phyloP scores from a whole-genome alignment of 2,797 vertebrate species.

The Danio aesculapii region DNA sequence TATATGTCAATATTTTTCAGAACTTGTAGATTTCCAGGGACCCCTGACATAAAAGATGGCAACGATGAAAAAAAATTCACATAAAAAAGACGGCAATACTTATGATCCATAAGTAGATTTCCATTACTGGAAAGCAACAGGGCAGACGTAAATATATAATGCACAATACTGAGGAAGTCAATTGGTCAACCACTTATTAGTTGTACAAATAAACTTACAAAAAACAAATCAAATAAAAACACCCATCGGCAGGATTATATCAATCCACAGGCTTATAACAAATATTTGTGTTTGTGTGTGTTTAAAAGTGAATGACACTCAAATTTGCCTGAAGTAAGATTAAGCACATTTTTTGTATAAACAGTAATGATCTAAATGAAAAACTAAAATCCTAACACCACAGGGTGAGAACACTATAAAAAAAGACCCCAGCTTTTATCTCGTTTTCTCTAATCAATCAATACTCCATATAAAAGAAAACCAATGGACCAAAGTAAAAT shows the following conservation, averaged over 20 bases:
- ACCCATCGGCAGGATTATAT: not conserved
- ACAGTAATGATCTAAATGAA: conserved; percentile 2
- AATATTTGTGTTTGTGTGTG: not conserved
- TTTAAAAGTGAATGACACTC: conserved; percentile 2
- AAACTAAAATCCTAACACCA: not conserved
- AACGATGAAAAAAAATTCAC: not conserved
- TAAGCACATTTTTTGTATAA: not conserved
- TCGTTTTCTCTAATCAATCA: conserved; percentile 17
- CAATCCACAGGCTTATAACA: conserved; percentile 14
- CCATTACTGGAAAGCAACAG: conserved; percentile 44
- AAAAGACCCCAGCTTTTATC: conserved; percentile 17
- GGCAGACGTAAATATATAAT: conserved; percentile 21
- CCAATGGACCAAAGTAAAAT: conserved; percentile 32
- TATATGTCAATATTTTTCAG: conserved; percentile 45
- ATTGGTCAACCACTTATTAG: not conserved
- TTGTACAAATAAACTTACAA: conserved; percentile 13
- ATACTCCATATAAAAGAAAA: conserved; percentile 2
- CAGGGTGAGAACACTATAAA: conserved; percentile 21
- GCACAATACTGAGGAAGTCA: conserved; percentile 37
- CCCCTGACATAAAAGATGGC: conserved; percentile 2
- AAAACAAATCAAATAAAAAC: conserved; percentile 1
- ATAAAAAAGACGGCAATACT: conserved; percentile 17
- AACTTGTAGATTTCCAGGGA: conserved; percentile 20
- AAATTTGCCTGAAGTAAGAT: conserved; percentile 19
- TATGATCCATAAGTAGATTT: conserved; percentile 14